Conservation (phyloP, 2,797 vertebrate genomes). For the Hyperoplus lanceolatus region DNA sequence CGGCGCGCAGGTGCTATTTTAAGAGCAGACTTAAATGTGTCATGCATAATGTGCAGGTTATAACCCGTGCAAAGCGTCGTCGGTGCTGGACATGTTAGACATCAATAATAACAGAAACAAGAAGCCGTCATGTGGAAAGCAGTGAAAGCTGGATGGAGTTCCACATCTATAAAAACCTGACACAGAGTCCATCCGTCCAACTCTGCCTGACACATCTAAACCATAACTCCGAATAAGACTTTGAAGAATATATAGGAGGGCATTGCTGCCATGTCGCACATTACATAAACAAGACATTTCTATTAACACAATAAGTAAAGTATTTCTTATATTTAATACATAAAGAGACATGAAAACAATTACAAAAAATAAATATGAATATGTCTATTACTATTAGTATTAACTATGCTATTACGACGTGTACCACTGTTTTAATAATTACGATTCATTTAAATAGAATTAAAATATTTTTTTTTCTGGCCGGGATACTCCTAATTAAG, state of each 20-base stretch:
- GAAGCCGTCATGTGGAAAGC: constrained; percentile 76
- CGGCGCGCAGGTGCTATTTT: constrained; percentile 59
- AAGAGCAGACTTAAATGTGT: constrained; percentile 55
- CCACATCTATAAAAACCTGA: constrained; percentile 46
- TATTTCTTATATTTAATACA: too few species aligned
- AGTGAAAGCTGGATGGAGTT: constrained; percentile 71
- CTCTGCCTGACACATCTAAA: constrained; percentile 32
- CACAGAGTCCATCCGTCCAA: constrained; percentile 25
- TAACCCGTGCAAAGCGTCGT: constrained; percentile 49
- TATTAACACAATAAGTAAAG: neutral
- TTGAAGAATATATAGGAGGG: neutral
- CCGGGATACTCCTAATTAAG: constrained; percentile 1
- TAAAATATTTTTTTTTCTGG: neutral
- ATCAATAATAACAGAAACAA: constrained; percentile 68
- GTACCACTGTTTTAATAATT: neutral
- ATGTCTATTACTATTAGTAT: too few species aligned
- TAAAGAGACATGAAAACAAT: too few species aligned
- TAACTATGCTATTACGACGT: neutral
- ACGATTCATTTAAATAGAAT: neutral
- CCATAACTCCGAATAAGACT: constrained; percentile 27
- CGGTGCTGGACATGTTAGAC: constrained; percentile 49
- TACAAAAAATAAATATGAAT: too few species aligned
- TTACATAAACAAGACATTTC: neutral
- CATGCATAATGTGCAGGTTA: constrained; percentile 60
- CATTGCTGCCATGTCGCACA: constrained; percentile 2